Evolutionary conservation across 2,797 vertebrate species (phyloP).

Genomic region (Enteromius trimaculatus): DNA sequence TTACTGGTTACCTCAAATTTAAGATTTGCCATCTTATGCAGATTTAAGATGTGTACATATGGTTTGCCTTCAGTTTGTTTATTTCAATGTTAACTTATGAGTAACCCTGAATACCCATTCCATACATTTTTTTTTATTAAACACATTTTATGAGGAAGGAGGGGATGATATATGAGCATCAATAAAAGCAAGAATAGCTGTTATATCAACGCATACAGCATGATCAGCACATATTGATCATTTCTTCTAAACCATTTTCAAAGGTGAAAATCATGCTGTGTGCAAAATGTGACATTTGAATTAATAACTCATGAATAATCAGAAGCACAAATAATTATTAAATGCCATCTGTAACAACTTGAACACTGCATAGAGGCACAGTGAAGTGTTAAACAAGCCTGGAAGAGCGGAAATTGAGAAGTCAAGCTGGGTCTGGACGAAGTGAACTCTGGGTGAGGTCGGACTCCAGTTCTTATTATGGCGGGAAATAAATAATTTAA

Average conservation of each 20-base stretch:
- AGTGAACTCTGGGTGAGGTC: conserved; percentile 19
- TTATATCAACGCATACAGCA: no score
- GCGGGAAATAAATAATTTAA: conserved; percentile 21
- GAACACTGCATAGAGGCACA: neutral
- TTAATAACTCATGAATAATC: conserved; percentile 4
- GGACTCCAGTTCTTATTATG: conserved; percentile 1
- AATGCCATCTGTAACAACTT: conserved; percentile 6
- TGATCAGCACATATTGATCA: neutral
- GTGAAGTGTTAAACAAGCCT: conserved; percentile 6
- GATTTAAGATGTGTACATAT: neutral
- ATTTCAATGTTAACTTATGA: neutral
- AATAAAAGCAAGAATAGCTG: no score
- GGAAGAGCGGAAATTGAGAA: conserved; percentile 13
- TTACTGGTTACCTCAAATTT: no score
- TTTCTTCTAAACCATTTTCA: conserved; percentile 1
- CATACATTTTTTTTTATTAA: no score
- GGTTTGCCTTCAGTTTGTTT: neutral
- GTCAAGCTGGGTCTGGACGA: conserved; percentile 20
- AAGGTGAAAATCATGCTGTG: neutral
- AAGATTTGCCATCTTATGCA: no score
- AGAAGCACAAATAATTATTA: neutral
- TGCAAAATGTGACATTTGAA: conserved; percentile 27
- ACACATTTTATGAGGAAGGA: no score
- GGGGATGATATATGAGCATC: no score
- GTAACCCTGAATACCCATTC: neutral